These are phyloP conservation scores for Tauraco erythrolophus DNA, from an alignment of 2,113 vertebrate genomes.

Conservation along the genomic window DNA sequence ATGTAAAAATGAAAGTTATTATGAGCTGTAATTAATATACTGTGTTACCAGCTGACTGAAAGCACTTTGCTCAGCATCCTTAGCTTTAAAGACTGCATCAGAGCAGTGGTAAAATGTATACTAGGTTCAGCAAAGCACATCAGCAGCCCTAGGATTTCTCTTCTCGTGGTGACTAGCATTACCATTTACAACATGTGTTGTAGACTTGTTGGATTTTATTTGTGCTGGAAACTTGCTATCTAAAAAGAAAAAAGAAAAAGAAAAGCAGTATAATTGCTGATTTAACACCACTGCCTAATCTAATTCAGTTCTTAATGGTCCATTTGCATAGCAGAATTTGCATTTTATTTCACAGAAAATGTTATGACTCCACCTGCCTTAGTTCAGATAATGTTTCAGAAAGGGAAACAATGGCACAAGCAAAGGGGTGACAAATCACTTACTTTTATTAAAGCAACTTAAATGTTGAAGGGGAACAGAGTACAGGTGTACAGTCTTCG, in stretches of 20 bases:
- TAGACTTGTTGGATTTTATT: constrained; percentile 32
- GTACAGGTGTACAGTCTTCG: background rate
- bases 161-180: background rate
- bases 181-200: background rate
- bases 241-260: background rate
- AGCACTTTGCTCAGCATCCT: constrained; percentile 33
- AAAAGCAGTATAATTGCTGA: constrained; percentile 54
- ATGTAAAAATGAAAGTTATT: constrained; percentile 55
- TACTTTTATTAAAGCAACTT: background rate
- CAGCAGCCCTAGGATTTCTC: background rate
- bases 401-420: background rate
- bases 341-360: constrained; percentile 73
- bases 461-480: background rate
- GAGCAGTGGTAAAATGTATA: constrained; percentile 3
- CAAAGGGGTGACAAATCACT: background rate
- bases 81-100: constrained; percentile 3
- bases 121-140: constrained; percentile 17
- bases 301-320: constrained; percentile 72
- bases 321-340: constrained; percentile 71
- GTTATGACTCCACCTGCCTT: constrained; percentile 63
- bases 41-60: constrained; percentile 3
- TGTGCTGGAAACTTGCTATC: constrained; percentile 32
- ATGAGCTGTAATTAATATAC: constrained; percentile 41
- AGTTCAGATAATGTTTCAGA: constrained; percentile 33
- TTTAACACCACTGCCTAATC: constrained; percentile 66